Evolutionary conservation across 1,140 invertebrate genomes (phyloP), one percentile per base, ranked within the genome.

Genomic region (Drosophila seguyi): DNA sequence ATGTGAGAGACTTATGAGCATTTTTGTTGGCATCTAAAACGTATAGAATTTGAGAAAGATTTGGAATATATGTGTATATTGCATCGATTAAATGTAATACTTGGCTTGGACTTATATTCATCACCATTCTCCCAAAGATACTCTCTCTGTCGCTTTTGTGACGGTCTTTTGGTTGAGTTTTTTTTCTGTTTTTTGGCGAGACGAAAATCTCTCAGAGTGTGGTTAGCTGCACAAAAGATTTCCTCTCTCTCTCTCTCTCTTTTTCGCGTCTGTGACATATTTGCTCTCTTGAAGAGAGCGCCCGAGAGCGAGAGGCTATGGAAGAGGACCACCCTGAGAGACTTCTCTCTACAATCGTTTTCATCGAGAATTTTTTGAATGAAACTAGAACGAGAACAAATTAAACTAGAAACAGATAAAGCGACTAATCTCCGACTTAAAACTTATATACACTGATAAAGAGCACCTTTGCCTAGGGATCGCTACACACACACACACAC

Each of bases 381-480:
- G 25, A 47, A 47, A 25, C 14, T 4, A 47, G 22, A 47, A 47
- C 7, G 11, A 14, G 18, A 45, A 72, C 52, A 59, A 36, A 57
- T 72, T 59, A 72, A 72, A 50, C 67, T 58, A 72, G 27, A 53
- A 47, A 27, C 48, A 13, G 34, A 38, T 71, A 47, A 22, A 57
- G 34, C 25, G 36, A 58, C 67, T 72, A 50, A 73, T 73, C 53
- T 36, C 36, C 36, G 36, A 18, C 25, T n/a, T 50, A 36, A 50
- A 73, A 73, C 67, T 27, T 73, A 73, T 73, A 18, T 73, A 73
- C 69, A 73, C 41, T 41, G 34, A 44, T 25, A 13, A 66, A 41
- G 62, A 41, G 65, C 63, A 68, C 61, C 60, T 18, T 18, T 14
- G 25, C 39, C n/a, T 38, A 44, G 31, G 25, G 34, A 56, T 25